phyloP scores from a whole-genome alignment of 2,888 invertebrate genomes.

The Sminthurides aquaticus region DNA sequence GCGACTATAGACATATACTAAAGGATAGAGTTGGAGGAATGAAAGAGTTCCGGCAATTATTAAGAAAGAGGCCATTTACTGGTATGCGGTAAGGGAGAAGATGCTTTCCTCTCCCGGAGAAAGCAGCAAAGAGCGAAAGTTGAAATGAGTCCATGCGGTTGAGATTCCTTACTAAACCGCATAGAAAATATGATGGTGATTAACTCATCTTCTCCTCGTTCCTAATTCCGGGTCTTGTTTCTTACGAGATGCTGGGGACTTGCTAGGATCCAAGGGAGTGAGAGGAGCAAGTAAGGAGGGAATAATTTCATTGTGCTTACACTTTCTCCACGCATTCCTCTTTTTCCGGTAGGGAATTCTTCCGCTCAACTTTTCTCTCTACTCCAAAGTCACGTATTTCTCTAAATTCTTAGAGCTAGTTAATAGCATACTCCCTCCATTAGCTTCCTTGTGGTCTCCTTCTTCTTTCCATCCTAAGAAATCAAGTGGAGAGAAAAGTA shows the following conservation, averaged over 20 bases:
- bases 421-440: neutral
- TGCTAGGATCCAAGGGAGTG: no score
- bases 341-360: neutral
- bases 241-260: no score
- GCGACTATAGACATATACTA: no score
- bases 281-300: neutral
- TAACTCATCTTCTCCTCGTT: neutral
- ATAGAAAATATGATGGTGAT: neutral
- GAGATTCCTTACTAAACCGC: neutral
- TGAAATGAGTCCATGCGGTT: no score
- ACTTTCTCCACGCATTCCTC: neutral
- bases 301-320: neutral
- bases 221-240: no score
- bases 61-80: no score
- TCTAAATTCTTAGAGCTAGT: neutral
- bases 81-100: no score
- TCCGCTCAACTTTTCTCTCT: neutral
- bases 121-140: no score
- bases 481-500: neutral
- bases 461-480: neutral
- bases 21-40: no score
- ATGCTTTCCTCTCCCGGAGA: no score
- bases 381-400: neutral
- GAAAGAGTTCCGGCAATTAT: no score
- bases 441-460: neutral